These are phyloP conservation scores for Morpho achilles DNA, from an alignment of 2,888 invertebrate species.

Conservation along the genomic window DNA sequence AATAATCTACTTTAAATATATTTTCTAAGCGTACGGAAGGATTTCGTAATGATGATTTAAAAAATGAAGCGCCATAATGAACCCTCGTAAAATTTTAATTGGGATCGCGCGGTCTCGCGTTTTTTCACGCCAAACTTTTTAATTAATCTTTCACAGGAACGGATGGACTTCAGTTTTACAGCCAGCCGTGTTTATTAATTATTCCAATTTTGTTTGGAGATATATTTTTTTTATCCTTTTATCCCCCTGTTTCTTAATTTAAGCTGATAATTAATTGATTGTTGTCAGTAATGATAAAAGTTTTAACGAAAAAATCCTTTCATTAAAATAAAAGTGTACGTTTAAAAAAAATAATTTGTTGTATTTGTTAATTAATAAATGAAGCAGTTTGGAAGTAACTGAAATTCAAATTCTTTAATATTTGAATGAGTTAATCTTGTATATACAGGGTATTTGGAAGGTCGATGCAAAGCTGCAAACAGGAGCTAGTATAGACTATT, in stretches of 20 bases:
- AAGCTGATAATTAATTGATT: conserved; percentile 11
- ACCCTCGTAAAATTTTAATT: conserved; percentile 69
- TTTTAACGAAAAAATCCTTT: no score
- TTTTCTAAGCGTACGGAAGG: not conserved
- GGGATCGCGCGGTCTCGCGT: conserved; percentile 42
- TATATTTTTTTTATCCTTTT: conserved; percentile 19
- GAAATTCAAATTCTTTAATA: no score
- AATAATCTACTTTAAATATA: not conserved
- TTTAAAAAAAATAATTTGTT: no score
- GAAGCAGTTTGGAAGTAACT: no score
- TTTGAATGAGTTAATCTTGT: no score
- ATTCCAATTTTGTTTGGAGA: conserved; percentile 29
- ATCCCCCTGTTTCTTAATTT: conserved; percentile 18
- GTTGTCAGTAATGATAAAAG: not conserved
- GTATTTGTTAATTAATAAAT: no score
- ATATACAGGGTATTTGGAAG: no score
- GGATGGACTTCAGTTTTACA: conserved; percentile 50
- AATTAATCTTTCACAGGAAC: conserved; percentile 63
- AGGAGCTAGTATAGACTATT: no score
- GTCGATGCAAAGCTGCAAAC: no score
- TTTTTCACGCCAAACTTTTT: conserved; percentile 63
- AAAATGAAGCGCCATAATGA: conserved; percentile 63
- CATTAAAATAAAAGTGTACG: no score
- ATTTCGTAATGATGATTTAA: conserved; percentile 28
- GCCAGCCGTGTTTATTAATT: conserved; percentile 44